These are phyloP conservation scores for Germaria angustata DNA, from an alignment of 2,888 invertebrate genomes.

Conservation along the genomic window DNA sequence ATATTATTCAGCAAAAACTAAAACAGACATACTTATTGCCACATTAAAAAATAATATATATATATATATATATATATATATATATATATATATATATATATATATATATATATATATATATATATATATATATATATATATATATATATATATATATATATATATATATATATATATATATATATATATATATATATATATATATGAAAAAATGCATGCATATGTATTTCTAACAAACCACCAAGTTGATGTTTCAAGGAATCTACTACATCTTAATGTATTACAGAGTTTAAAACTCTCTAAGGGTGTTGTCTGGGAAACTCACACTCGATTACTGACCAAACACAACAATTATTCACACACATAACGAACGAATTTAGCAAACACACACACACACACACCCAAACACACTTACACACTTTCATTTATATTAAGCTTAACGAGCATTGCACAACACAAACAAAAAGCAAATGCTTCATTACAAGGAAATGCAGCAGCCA, in stretches of 20 bases:
- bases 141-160: background rate
- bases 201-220: background rate
- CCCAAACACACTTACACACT: too few relatives aligned
- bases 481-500: constrained; percentile 43
- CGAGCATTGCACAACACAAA: background rate
- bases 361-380: background rate
- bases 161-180: too few relatives aligned
- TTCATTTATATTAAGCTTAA: background rate
- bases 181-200: background rate
- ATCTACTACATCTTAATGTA: constrained; percentile 35
- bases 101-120: background rate
- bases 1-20: background rate
- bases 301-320: constrained; percentile 65
- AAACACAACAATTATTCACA: constrained; percentile 58
- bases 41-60: too few relatives aligned
- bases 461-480: background rate
- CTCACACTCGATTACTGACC: constrained; percentile 65
- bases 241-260: background rate
- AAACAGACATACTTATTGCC: background rate
- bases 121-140: background rate
- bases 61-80: background rate
- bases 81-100: too few relatives aligned
- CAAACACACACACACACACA: background rate
- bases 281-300: constrained; percentile 25
- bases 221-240: background rate